Base-by-base conservation (phyloP, 2,888 invertebrate genomes). In the Cacoxenus indagator region DNA sequence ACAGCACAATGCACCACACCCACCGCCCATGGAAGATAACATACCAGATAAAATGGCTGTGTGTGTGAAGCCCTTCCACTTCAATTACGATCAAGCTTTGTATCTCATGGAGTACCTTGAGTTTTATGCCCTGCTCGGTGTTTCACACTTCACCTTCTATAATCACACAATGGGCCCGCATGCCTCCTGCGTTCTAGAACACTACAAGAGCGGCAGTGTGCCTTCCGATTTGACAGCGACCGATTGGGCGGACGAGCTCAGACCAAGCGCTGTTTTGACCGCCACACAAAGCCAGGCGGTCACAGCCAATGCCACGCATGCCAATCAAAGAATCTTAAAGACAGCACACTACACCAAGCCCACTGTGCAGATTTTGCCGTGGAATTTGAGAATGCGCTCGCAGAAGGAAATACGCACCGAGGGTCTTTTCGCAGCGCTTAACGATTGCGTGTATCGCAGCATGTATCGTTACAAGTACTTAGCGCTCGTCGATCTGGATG, bases 391-490 rank as follows among this genome's bases (percentile, higher is more conserved):
- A 71, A 94, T 96, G 90, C 90, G 93, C 29, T 96, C 96, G 1
- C 95, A 96, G 86, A 92, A 93, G 83, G 96, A 97, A 88, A 97
- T 97, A 72, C 92, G 97, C 73, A 97, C 96, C 1, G 96, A 97
- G 86, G 96, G 96, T 4, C 91, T 96, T 72, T 97, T 97, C 87
- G 96, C 96, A 0, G 96, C 96, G 8, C 91, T 97, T 78, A 97
- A 97, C 89, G 97, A 97, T 90, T 97, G 97, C 87, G 91, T 97
- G 24, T 97, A 97, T 89, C 91, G 97, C 81, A 95, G 94, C 70
- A 96, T 97, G 95, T 93, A 95, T 77, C 89, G 89, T 48, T 95
- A 93, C 78, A 93, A 94, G 73, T 95, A 95, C 89, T 90, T 96
- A 69, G 91, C 96, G 14, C 91, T 96, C 70, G 92, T 97, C 67